phyloP scores from a whole-genome alignment of 2,888 invertebrate species.

The Rhogogaster chlorosoma region DNA sequence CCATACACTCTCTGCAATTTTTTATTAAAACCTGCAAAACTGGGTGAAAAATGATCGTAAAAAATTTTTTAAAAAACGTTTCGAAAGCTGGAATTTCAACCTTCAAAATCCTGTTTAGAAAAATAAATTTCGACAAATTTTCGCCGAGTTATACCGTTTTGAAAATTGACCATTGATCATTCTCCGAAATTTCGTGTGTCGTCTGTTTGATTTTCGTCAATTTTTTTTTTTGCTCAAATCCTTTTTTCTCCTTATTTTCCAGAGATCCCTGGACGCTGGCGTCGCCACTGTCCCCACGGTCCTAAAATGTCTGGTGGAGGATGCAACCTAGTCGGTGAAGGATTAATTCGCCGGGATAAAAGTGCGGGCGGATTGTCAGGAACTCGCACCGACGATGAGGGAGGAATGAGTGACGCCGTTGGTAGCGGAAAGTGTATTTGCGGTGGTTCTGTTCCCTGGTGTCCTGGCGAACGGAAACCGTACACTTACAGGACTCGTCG shows the following conservation, averaged over 20 bases:
- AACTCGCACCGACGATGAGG: not conserved
- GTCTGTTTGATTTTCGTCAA: not conserved
- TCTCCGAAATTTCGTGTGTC: not conserved
- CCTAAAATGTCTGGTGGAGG: constrained; percentile 71
- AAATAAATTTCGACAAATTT: no score
- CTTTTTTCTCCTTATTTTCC: constrained; percentile 49
- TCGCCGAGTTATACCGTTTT: no score
- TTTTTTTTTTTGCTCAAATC: not conserved
- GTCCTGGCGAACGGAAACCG: constrained; percentile 72
- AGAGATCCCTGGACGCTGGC: constrained; percentile 75
- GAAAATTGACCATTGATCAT: not conserved
- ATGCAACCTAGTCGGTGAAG: constrained; percentile 74
- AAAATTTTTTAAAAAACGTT: not conserved
- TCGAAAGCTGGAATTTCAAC: no score
- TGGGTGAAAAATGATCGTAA: not conserved
- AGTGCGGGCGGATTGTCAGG: constrained; percentile 49
- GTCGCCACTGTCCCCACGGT: constrained; percentile 72
- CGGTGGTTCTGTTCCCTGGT: constrained; percentile 73
- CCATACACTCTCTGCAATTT: not conserved
- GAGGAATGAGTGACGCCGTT: constrained; percentile 54
- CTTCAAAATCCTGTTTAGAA: no score
- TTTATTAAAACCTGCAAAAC: not conserved
- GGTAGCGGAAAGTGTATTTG: constrained; percentile 72
- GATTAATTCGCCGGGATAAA: constrained; percentile 59
- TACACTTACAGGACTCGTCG: constrained; percentile 71